phyloP scores from a whole-genome alignment of 2,797 vertebrate species.

The Rhinichthys osculus region DNA sequence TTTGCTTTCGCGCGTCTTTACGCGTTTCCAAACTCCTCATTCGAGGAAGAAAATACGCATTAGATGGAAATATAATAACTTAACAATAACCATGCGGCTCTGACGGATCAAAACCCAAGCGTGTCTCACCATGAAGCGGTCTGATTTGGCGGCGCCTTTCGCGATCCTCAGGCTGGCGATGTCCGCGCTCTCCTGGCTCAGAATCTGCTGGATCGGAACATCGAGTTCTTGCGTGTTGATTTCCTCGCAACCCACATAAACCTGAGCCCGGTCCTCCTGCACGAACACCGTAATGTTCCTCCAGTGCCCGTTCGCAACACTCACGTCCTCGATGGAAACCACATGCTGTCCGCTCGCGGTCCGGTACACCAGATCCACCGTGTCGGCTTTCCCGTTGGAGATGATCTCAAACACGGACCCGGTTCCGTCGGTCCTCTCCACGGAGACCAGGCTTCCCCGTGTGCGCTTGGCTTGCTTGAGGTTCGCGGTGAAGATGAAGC shows the following conservation, averaged over 20 bases:
- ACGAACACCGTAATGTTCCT: conserved; percentile 96
- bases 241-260: conserved; percentile 94
- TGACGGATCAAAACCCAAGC: not conserved
- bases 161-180: conserved; percentile 86
- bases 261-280: conserved; percentile 91
- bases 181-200: conserved; percentile 85
- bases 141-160: conserved; percentile 85
- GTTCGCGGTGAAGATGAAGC: conserved; percentile 92
- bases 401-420: conserved; percentile 92
- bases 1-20: not conserved
- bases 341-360: conserved; percentile 84
- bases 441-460: conserved; percentile 86
- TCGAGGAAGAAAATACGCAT: not conserved
- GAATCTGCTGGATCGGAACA: conserved; percentile 88
- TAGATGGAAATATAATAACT: not conserved
- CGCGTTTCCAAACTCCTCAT: not conserved
- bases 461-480: conserved; percentile 91
- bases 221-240: conserved; percentile 90
- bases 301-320: conserved; percentile 91
- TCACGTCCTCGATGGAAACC: conserved; percentile 90
- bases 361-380: conserved; percentile 90
- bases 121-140: conserved; percentile 89
- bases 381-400: conserved; percentile 92
- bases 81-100: not conserved
- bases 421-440: conserved; percentile 88